Base-by-base conservation (phyloP, 2,113 vertebrate genomes). In the Sphaerodactylus townsendi region DNA sequence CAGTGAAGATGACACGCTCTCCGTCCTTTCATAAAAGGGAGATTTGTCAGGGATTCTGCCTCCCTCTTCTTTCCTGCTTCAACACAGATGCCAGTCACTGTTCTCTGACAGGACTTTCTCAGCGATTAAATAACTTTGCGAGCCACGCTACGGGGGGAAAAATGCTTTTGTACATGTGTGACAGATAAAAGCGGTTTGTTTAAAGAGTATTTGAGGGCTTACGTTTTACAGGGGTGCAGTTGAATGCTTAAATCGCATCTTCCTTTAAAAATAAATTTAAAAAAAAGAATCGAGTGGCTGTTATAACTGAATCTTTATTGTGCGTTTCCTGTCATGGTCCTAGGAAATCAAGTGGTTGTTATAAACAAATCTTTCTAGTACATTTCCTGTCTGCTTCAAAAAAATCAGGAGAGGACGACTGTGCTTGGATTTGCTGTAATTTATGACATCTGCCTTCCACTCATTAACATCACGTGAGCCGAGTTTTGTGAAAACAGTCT, bases 41-140 rank as follows among this genome's bases (percentile, higher is more conserved):
- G 10, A 70, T 69, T 74, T 74, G 81, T 81, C 7, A 76, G 1
- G 46, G 2, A 77, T 83, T 77, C 2, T 46, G 79, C 84, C 28
- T 28, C 30, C 25, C 59, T 62, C 25, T n/a, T 62, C 21, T 19
- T 28, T 30, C 46, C 41, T 53, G 39, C 59, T 69, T 35, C 15
- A 56, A 41, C 30, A 37, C 2, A 10, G 23, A 64, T 79, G 59
- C 1, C 68, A 73, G 2, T 70, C 37, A 21, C 13, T 46, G 46
- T 44, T 28, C 81, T 87, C 4, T 59, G 64, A 28, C 13, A 83
- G n/a, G 37, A 33, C 23, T 82, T 91, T 90, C 46, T 50, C 62
- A 37, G 7, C 64, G 35, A 70, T 23, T 46, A 87, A 85, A 75
- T 39, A 46, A 25, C 21, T 93, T 90, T 85, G 72, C 74, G 81